Base-by-base conservation (phyloP, 2,113 vertebrate species). In the Phylloscopus trochiloides region DNA sequence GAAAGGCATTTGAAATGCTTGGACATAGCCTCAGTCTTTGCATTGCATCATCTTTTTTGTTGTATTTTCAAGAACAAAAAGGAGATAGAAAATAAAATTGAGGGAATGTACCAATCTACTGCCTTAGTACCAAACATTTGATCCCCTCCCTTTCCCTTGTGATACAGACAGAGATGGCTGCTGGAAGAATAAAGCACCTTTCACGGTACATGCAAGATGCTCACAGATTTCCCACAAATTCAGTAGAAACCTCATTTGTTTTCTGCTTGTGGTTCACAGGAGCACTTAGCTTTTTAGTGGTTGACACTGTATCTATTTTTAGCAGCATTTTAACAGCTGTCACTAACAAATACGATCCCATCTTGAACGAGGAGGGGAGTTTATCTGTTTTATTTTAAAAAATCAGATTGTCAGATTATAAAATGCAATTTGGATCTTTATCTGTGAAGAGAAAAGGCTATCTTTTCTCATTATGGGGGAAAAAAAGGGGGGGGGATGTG, bases 241-340 rank as follows among this genome's bases (percentile, higher is more conserved):
- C 83, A 50, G 78, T 92, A 79, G 81, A 90, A 96, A 96, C 74
- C 94, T 96, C 88, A 73, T 96, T 95, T 96, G 81, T 97, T 97
- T 97, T 97, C 96, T 93, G 43, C 87, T 94, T 96, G 92, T 90
- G 95, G 96, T 94, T 97, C 95, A 91, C 81, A 95, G 88, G 95
- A 97, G 95, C 96, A 90, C 86, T 96, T 94, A 72, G 92, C 93
- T 97, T 97, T 98, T 97, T 97, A 96, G 94, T 97, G 96, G 95
- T 92, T 96, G 95, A 90, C 62, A 86, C 93, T 67, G 6, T 47
- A 71, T 94, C 58, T 98, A 98, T 97, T 98, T 98, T 98, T 98
- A 98, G 97, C 81, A 96, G 92, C 92, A 97, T 98, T 98, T 98
- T 97, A 98, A 97, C 96, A 98, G 97, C 97, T 98, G 96, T 97